Percentiles rank a stretch among this genome's conserved stretches.
These are phyloP conservation scores for Kryptolebias marmoratus DNA, from an alignment of 2,113 vertebrate genomes.

Conservation along the genomic window DNA sequence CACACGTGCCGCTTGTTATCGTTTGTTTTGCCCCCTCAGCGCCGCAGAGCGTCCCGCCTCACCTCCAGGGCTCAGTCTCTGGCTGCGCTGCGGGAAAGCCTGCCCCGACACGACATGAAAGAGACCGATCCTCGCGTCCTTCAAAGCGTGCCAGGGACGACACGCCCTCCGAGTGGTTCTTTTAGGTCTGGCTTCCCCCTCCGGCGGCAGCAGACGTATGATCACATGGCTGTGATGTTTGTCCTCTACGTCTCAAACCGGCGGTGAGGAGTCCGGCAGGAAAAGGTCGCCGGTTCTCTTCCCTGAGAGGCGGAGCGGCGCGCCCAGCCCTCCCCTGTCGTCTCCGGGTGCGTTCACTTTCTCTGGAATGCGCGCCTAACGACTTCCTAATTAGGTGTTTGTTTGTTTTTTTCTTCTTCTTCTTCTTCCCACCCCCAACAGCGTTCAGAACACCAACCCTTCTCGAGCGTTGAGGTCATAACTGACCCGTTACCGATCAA, in stretches of 20 bases:
- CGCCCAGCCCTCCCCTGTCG: not conserved
- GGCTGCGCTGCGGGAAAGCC: slow-evolving; percentile 19
- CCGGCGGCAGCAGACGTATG: slow-evolving; percentile 29
- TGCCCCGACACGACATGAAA: slow-evolving; percentile 52
- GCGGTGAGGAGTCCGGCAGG: not conserved
- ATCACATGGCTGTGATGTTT: not conserved
- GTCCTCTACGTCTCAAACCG: slow-evolving; percentile 8
- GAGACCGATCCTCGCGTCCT: slow-evolving; percentile 8
- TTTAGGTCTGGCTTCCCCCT: slow-evolving; percentile 13
- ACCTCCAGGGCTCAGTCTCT: slow-evolving; percentile 43
- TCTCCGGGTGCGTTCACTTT: not conserved
- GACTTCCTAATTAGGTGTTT: not conserved
- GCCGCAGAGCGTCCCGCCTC: slow-evolving; percentile 34
- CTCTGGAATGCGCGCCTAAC: not conserved
- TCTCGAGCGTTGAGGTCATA: too few species aligned
- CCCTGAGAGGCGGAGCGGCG: not conserved
- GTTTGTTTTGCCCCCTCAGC: not conserved
- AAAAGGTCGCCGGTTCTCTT: not conserved
- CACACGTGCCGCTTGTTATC: not conserved
- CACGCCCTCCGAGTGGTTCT: slow-evolving; percentile 39
- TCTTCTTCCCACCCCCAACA: not conserved
- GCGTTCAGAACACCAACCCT: not conserved
- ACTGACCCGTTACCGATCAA: too few species aligned
- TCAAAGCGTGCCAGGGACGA: slow-evolving; percentile 35
- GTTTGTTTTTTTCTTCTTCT: not conserved